Base-by-base conservation (phyloP, 2,797 vertebrate species). In the Natrix natrix region DNA sequence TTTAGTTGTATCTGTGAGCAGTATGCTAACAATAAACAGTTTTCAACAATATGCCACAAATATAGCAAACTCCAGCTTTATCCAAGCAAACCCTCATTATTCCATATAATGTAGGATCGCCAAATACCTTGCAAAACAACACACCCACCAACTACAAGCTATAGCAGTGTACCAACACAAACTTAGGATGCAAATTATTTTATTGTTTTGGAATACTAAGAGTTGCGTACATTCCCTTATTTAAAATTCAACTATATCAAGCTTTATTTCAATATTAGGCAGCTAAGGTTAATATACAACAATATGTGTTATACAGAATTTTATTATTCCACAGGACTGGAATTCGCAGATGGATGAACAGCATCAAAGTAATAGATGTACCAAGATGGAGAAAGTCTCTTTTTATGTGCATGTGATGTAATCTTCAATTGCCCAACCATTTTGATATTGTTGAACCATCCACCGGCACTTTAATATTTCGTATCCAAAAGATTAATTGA, bases 241-340 rank as follows among this genome's bases (percentile, higher is more conserved):
- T 57, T 16, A 20, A 43, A 52, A 37, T 56, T 5, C 94, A 86
- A 48, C 32, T 28, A 94, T 90, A 26, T 24, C 59, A 48, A 14
- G 13, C 83, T 28, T 88, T 48, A 93, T 91, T 93, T 91, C 66
- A 69, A 86, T 92, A 1, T 8, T 89, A 92, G 54, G 26, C n/a
- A 93, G 88, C 69, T 63, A 94, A 92, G 93, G 91, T 94, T 95
- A 96, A 96, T 22, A 91, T 2, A 83, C 10, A 92, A 54, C n/a
- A 37, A 10, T 37, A 52, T n/a, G 5, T 37, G 11, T 52, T 95
- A 14, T 28, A 55, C 32, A n/a, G 94, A 83, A 48, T 83, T 48
- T 24, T 20, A 48, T 2, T 48, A 48, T 48, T 83, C 20, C 37
- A 83, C 37, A 48, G 74, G 20, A 43, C 37, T 52, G 6, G 48